Base-by-base conservation (phyloP, 2,113 vertebrate genomes). In the Corydoras sp. region DNA sequence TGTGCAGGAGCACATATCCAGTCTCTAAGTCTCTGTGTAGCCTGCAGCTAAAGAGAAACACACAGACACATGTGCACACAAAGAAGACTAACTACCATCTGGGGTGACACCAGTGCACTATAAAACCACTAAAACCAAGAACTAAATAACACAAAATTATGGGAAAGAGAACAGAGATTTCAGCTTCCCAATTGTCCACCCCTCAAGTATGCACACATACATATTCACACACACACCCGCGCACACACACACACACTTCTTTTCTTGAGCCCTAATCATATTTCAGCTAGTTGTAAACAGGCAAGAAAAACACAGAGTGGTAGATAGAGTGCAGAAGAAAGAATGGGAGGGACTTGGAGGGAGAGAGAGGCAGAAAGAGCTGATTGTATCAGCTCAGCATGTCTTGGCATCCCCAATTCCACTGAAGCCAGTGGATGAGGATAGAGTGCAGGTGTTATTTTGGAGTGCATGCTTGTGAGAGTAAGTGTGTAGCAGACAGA, bases 331-430 rank as follows among this genome's bases (percentile, higher is more conserved):
- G 7, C 11, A 18, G 5, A 13, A 58, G 15, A 49, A 15, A 58
- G 66, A 58, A 10, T n/a, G 53, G 51, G 61, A 58, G 60, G 54
- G 24, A 63, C 13, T 18, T 30, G 30, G 60, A 54, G 51, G 5
- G 51, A 63, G 10, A 64, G 50, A 7, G 53, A 72, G 15, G 30
- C 4, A 58, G 62, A 60, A 18, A 60, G 55, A 59, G 61, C 61
- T 72, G 69, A 72, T 72, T 72, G 55, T 72, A 72, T 72, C 62
- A 72, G 71, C 62, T 58, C 62, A 65, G 71, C 71, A 65, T 65
- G 62, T 72, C 62, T 72, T 72, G 71, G 71, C 71, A 65, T 65
- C 71, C 50, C 13, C 64, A 58, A 51, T 58, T 10, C 24, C 49
- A 65, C 71, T 72, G 35, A 72, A 72, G 62, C 49, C 62, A 65